These are phyloP conservation scores for Melieria omissa DNA, from an alignment of 2,888 invertebrate species.

Conservation along the genomic window DNA sequence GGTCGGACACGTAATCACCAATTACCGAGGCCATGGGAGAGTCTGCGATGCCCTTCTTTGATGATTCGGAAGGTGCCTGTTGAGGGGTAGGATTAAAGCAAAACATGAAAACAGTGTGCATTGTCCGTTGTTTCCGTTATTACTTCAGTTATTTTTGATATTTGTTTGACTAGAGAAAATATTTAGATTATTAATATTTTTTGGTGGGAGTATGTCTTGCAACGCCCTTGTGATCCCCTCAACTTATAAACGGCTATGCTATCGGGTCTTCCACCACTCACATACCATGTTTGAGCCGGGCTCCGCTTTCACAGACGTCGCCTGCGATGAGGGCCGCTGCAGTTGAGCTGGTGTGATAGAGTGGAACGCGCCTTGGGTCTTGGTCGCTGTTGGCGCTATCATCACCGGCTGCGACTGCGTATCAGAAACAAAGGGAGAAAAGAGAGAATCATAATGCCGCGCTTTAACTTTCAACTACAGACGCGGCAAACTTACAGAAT, in stretches of 20 bases:
- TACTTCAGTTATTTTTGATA: not conserved
- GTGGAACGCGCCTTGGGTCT: slow-evolving; percentile 58
- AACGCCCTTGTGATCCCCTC: too few species aligned
- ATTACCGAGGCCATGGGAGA: slow-evolving; percentile 64
- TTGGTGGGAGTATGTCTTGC: too few species aligned
- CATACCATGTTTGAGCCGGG: slow-evolving; percentile 61
- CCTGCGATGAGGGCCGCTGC: slow-evolving; percentile 58
- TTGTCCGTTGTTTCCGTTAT: not conserved
- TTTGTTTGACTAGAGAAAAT: too few species aligned
- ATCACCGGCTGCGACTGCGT: slow-evolving; percentile 50
- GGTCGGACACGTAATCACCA: slow-evolving; percentile 55
- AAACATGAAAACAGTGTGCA: slow-evolving; percentile 22
- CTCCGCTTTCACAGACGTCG: slow-evolving; percentile 63
- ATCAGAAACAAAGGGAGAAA: not conserved
- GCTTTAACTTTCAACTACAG: too few species aligned
- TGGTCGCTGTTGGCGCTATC: slow-evolving; percentile 50
- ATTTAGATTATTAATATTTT: too few species aligned
- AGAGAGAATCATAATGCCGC: not conserved
- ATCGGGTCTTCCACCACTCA: not conserved
- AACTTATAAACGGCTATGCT: too few species aligned
- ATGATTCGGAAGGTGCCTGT: slow-evolving; percentile 71
- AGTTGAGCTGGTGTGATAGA: slow-evolving; percentile 57
- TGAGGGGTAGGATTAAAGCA: slow-evolving; percentile 45
- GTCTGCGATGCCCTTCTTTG: slow-evolving; percentile 69
- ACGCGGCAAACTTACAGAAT: slow-evolving; percentile 42